Conservation (phyloP, 1,140 invertebrate genomes). For the Bombyx mandarina region DNA sequence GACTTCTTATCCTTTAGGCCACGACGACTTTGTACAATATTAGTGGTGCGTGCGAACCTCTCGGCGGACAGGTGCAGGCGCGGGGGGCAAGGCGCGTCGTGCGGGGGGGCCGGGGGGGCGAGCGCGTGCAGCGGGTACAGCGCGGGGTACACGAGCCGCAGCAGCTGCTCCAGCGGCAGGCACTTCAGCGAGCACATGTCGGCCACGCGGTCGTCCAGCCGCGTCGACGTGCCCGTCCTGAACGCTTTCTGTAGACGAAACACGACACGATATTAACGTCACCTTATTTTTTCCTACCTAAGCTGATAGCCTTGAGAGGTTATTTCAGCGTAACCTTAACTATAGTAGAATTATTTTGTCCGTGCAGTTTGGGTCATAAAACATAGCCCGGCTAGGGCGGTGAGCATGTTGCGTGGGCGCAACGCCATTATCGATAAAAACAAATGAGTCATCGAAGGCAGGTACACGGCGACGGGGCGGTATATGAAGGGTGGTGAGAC, state of each 20-base stretch:
- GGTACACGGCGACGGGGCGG: too few species aligned
- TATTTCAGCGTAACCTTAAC: too few species aligned
- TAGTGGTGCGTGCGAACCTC: conserved; percentile 47
- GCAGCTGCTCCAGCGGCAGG: conserved; percentile 84
- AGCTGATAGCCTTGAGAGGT: too few species aligned
- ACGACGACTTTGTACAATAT: too few species aligned
- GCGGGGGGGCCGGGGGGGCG: neutral
- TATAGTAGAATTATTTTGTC: too few species aligned
- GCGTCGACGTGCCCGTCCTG: conserved; percentile 86
- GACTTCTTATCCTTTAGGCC: too few species aligned
- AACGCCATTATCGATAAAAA: too few species aligned
- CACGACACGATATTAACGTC: neutral
- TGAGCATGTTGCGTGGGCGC: too few species aligned
- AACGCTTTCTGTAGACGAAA: conserved; percentile 80
- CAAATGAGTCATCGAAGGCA: too few species aligned
- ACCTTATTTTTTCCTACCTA: neutral
- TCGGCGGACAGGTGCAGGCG: conserved; percentile 79
- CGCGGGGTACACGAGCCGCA: conserved; percentile 93
- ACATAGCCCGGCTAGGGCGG: too few species aligned
- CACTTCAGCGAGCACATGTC: conserved; percentile 96
- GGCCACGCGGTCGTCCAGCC: conserved; percentile 93
- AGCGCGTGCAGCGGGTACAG: conserved; percentile 91
- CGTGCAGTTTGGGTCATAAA: too few species aligned
- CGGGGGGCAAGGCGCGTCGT: conserved; percentile 75
- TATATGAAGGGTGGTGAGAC: too few species aligned